phyloP scores from a whole-genome alignment of 1,140 invertebrate genomes.

The Diorhabda carinulata region DNA sequence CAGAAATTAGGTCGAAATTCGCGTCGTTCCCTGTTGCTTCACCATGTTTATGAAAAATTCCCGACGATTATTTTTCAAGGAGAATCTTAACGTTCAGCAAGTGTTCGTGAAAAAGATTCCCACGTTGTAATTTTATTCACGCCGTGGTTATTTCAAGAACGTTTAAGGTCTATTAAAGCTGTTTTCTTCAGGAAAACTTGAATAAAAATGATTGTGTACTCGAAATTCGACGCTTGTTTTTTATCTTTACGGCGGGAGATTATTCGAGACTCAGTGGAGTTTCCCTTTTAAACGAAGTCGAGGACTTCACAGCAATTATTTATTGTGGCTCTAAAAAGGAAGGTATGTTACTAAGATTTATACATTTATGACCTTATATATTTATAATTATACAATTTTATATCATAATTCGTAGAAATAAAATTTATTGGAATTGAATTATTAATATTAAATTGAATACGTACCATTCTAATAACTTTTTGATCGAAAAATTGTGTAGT shows the following conservation, averaged over 20 bases:
- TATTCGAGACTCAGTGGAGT: background rate
- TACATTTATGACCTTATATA: no score
- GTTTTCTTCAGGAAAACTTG: constrained; percentile 12
- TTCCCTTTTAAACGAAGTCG: background rate
- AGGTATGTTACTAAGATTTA: no score
- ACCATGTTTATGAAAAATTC: constrained; percentile 11
- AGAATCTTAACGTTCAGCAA: constrained; percentile 15
- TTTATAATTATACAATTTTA: no score
- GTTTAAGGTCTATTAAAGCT: constrained; percentile 26
- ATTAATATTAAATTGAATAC: no score
- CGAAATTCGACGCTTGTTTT: constrained; percentile 12
- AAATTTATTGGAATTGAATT: no score
- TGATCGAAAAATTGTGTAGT: no score
- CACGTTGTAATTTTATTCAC: constrained; percentile 30
- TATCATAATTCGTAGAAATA: no score
- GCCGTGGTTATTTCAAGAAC: constrained; percentile 23
- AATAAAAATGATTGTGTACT: constrained; percentile 18
- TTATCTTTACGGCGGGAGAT: background rate
- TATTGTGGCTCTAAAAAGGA: background rate
- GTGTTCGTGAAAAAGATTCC: constrained; percentile 27
- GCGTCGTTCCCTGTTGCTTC: background rate
- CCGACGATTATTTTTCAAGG: constrained; percentile 15
- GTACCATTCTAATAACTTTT: no score
- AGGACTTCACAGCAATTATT: background rate
- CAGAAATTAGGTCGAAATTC: constrained; percentile 1